Base-by-base conservation (phyloP, 2,888 invertebrate genomes). In the Eupithecia centaureata region DNA sequence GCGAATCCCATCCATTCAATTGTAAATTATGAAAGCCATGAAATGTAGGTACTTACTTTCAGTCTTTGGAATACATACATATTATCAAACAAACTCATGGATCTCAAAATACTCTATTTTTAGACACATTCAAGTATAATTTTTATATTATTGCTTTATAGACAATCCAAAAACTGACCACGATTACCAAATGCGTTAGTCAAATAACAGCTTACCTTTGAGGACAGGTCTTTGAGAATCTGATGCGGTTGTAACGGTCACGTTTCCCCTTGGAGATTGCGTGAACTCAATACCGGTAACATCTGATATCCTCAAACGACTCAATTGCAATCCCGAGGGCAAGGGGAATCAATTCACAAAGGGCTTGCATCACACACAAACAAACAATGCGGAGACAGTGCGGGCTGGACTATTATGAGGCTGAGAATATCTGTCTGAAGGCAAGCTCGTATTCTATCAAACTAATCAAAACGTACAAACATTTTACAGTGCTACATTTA, bases 341-440 rank as follows among this genome's bases (percentile, higher is more conserved):
- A 70, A 68, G 65, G 68, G 70, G 73, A 76, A 75, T 76, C 73
- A 74, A 73, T 77, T 77, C 77, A 81, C 82, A 81, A 83, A 82
- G 82, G 77, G 69, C 77, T 72, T 78, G 76, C 72, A 71, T 73
- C 76, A 76, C 78, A 72, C 68, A 76, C 73, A 78, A 71, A 77
- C 73, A 77, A 65, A 65, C 54, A 28, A 54, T 59, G 52, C 63
- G 61, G 63, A 67, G 65, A 59, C 61, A 65, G 68, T 72, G 67
- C 71, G 71, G 68, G 75, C 61, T 52, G 63, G 33, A 22, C 75
- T 73, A 75, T 72, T 25, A 51, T 13, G 8, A 22, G 22, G 7
- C 1, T 1, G 52, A 52, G 52, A 52, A 7, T 27, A 52, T 15
- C 52, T 52, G 51, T 52, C 18, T 22, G 47, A 2, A 18, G 4